Base-by-base conservation (phyloP, 2,888 invertebrate genomes). In the Morpho achilles region DNA sequence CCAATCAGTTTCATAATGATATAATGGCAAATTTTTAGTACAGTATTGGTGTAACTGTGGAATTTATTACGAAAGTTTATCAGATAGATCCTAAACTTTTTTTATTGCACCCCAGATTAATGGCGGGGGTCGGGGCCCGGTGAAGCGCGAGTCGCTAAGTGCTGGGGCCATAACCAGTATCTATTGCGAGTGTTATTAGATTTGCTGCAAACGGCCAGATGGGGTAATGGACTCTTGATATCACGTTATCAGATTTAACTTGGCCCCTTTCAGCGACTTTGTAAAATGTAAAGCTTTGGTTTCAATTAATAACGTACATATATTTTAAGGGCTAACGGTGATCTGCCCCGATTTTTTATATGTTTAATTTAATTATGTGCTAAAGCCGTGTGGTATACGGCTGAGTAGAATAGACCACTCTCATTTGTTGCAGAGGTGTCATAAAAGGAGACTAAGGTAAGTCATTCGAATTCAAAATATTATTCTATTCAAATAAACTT, bases 151-250 rank as follows among this genome's bases (percentile, higher is more conserved):
- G 50, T 55, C 50, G 55, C 55, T 55, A 55, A 55, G 55, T 55
- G 50, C 49, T n/a, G 49, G 56, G 59, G 58, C 41, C 41, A 51
- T 64, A 69, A 69, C 65, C 62, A 45, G 62, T 67, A 69, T 70
- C 68, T 70, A 70, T 69, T 60, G 60, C 47, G 53, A 48, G 56
- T 62, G 66, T 68, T 61, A 70, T 69, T 69, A 55, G 66, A 69
- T 70, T 68, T 64, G 48, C 56, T 55, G 61, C 58, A 58, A 64
- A 51, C 60, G 57, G 61, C 58, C 65, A 69, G 63, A 65, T 67
- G 66, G 63, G 58, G 43, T 61, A 62, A 69, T 64, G 67, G 55
- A 10, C 48, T 46, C 53, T 60, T 66, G 57, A 67, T 53, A 41
- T 53, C 46, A 52, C 41, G 52, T 52, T 50, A 56, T 53, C 39